These are phyloP conservation scores for Simalia tracyae DNA, from an alignment of 2,797 vertebrate genomes.

Conservation along the genomic window DNA sequence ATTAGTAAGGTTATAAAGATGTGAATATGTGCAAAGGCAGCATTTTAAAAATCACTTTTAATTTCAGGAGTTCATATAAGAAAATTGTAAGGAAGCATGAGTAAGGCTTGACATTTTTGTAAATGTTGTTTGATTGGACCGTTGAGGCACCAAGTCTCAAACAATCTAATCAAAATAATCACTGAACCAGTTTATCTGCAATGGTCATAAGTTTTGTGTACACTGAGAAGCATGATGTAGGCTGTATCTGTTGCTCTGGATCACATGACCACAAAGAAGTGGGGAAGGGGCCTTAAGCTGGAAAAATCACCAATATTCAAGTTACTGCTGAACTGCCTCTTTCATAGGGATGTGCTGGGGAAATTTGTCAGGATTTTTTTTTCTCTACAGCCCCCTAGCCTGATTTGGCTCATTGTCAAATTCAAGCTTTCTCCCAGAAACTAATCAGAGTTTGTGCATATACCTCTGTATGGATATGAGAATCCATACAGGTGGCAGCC, in stretches of 20 bases:
- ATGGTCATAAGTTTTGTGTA: background rate
- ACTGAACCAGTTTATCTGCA: background rate
- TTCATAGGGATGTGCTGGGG: background rate
- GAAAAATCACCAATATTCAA: too few species aligned
- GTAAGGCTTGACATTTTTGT: background rate
- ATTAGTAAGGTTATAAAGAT: background rate
- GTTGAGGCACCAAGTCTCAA: background rate
- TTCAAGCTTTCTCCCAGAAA: background rate
- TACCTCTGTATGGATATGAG: background rate
- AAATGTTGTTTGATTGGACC: background rate
- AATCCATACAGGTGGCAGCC: background rate
- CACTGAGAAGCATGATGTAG: background rate
- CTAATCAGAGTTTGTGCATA: background rate
- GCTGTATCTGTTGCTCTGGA: background rate
- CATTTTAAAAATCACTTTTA: background rate
- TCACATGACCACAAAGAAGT: background rate
- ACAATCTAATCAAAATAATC: constrained; percentile 1
- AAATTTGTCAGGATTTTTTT: background rate
- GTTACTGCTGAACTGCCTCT: background rate
- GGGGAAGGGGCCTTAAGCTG: background rate
- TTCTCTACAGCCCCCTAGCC: background rate
- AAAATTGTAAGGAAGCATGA: background rate
- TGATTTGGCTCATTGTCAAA: background rate
- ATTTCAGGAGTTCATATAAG: background rate
- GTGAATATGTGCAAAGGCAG: background rate